Conservation (phyloP, 2,113 vertebrate genomes). For the Aphelocoma coerulescens region DNA sequence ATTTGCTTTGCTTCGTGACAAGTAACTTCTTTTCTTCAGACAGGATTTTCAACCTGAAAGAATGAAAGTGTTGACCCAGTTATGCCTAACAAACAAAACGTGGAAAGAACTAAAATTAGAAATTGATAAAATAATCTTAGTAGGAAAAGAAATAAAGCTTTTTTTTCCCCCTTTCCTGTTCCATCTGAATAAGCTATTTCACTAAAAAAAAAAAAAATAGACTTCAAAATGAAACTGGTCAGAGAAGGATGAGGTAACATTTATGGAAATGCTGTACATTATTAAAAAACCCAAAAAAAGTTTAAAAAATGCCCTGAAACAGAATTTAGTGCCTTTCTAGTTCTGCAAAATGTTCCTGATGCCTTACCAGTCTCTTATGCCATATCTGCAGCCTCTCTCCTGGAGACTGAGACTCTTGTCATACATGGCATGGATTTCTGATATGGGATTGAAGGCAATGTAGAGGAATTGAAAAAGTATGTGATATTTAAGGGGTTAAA, state of each 20-base stretch:
- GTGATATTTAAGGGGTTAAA: neutral
- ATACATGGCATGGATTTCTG: neutral
- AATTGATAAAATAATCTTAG: neutral
- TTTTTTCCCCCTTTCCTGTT: neutral
- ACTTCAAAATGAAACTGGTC: neutral
- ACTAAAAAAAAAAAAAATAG: neutral
- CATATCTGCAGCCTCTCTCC: neutral
- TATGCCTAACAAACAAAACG: constrained; percentile 47
- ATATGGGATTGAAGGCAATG: neutral
- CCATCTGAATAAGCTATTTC: neutral
- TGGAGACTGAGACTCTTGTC: neutral
- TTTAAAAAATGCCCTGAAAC: neutral
- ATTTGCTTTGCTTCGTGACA: constrained; percentile 49
- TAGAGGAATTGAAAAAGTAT: neutral
- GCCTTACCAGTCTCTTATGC: neutral
- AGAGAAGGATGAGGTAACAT: neutral
- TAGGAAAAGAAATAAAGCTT: neutral
- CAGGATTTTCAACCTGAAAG: constrained; percentile 53
- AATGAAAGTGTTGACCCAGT: constrained; percentile 53
- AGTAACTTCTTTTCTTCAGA: constrained; percentile 53
- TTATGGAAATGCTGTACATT: neutral
- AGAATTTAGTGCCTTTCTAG: neutral
- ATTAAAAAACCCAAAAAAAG: neutral
- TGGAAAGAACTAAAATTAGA: constrained; percentile 39
- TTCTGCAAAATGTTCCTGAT: neutral